Base-by-base conservation (phyloP, 92 coral and sea anemone genomes). In the Porites evermanni region DNA sequence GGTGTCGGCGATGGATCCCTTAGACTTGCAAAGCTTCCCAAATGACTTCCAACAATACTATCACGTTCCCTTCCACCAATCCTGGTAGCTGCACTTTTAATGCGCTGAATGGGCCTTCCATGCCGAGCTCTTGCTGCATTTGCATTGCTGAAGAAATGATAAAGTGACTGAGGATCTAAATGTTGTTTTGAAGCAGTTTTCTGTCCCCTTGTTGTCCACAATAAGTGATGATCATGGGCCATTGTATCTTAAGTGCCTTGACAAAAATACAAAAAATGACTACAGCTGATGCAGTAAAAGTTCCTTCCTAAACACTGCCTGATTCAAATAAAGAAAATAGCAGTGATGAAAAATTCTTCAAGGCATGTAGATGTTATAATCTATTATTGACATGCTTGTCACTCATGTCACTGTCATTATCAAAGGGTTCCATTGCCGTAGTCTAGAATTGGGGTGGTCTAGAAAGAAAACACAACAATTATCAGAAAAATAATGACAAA, bases 1-100 rank as follows among this genome's bases (percentile, higher is more conserved):
- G 92, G 96, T 21, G 98, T 90, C 64, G 98, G 98, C 8, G 96
- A 81, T 11, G 98, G 98, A 75, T 94, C 86, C 72, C 74, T 86
- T 7, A 79, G 74, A 29, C 82, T 38, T 19, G 79, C 52, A 64
- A 72, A 20, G 67, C 87, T 90, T 17, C 91, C 89, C 20, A 88
- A 84, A 7, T 83, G 86, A 77, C 91, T 92, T 18, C 88, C 81
- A 77, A 61, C 72, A 24, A 12, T 23, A 56, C 71, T 80, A 69
- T 58, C 63, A 8, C 61, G 72, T 52, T 63, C 61, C n/a, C 18
- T 65, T 67, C 38, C 61, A 54, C 68, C 77, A 24, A 88, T 64
- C 52, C 95, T 83, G 12, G 91, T 89, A 2, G 80, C 70, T 56
- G 95, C 96, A 93, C 98, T 94, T 53, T 88, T 93, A 26, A 63